Evolutionary conservation across 2,888 invertebrate species (phyloP).

Genomic region (Oscheius myriophilus): DNA sequence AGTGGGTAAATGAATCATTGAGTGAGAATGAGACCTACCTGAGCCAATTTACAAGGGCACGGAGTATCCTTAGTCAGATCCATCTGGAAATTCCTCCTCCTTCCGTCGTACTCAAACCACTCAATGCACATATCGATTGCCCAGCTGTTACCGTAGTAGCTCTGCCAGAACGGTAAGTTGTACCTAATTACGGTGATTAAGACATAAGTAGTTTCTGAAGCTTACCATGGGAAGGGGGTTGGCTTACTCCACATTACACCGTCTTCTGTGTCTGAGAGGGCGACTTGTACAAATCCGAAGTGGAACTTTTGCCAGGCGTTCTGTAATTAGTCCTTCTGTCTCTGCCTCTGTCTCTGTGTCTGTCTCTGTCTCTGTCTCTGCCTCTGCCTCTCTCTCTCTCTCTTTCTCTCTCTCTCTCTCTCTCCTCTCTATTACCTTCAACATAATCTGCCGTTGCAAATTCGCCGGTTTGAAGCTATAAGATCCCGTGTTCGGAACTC

Average conservation of each 20-base stretch:
- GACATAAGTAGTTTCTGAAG: not conserved
- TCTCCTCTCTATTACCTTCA: constrained; percentile 33
- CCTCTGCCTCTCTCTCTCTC: not conserved
- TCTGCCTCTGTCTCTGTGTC: not conserved
- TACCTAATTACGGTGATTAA: constrained; percentile 30
- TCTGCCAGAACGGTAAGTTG: constrained; percentile 83
- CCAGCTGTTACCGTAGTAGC: constrained; percentile 84
- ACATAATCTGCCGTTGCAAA: constrained; percentile 43
- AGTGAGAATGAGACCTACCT: constrained; percentile 71
- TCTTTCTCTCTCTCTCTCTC: not conserved
- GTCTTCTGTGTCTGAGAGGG: constrained; percentile 51
- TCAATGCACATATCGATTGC: constrained; percentile 84
- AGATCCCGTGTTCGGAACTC: constrained; percentile 55
- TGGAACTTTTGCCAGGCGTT: constrained; percentile 61
- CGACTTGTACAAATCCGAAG: constrained; percentile 63
- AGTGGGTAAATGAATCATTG: not conserved
- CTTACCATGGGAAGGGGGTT: constrained; percentile 87
- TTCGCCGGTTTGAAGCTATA: constrained; percentile 56
- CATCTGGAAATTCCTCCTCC: constrained; percentile 62
- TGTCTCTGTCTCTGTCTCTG: not conserved
- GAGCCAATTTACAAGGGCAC: constrained; percentile 91
- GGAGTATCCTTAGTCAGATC: constrained; percentile 62
- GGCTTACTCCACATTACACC: constrained; percentile 88
- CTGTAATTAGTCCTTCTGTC: constrained; percentile 12
- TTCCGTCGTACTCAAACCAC: constrained; percentile 79